Evolutionary conservation across 2,888 invertebrate species (phyloP), one percentile per base, ranked within the genome.

Genomic region (Pandemis corylana): DNA sequence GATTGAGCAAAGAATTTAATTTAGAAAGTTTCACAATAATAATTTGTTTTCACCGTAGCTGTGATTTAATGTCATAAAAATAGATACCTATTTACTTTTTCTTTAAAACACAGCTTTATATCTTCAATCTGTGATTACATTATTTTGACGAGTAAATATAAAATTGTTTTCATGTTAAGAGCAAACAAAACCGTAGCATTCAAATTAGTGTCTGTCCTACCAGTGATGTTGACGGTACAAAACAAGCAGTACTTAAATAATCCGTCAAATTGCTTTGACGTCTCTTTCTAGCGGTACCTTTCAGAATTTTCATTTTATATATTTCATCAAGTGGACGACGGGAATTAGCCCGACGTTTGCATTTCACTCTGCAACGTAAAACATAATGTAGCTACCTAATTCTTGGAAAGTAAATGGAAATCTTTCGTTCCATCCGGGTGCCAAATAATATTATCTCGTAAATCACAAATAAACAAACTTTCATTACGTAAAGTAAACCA

Each of bases 191-290:
- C 53, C 20, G 44, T 46, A 56, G 65, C 62, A 71, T 75, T 75
- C 63, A 70, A 71, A 75, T 75, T 67, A 63, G 66, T 56, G 53
- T 15, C 42, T 7, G 66, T 46, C 51, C 61, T 62, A 63, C 71
- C 63, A 53, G 59, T n/a, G 42, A 53, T 66, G 66, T 70, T 62
- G 70, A 51, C 75, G 56, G 56, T 46, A 71, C 66, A 66, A 75
- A 75, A 75, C 75, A 75, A 75, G 75, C 67, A 53, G 63, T 63
- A 75, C 67, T 75, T 67, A 75, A 75, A 71, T 75, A 71, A 74
- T 66, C 63, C 70, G 20, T 53, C 66, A 53, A 71, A 67, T 75
- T 56, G 71, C 75, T 75, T 71, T 75, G 75, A 75, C 63, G 67
- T 70, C 62, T 70, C 66, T 62, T 71, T 71, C 70, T 67, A 70